Evolutionary conservation across 2,888 invertebrate species (phyloP).

Genomic region (Ferrisia virgata): DNA sequence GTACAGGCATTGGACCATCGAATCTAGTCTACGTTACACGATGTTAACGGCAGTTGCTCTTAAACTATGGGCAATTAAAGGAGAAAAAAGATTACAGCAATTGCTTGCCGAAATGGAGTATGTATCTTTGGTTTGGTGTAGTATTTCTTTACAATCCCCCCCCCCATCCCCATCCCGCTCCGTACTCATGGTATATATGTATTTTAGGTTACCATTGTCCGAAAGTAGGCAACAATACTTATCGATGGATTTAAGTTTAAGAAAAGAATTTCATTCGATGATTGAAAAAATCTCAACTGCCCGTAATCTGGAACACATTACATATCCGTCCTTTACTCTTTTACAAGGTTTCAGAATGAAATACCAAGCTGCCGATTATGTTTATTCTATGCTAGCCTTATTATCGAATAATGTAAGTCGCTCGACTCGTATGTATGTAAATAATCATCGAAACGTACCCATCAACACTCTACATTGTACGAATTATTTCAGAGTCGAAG

Average conservation of each 20-base stretch:
- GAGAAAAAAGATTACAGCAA: constrained; percentile 75
- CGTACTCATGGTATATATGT: too few relatives aligned
- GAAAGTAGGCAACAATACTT: constrained; percentile 82
- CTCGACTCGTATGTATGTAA: background rate
- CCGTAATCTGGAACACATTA: constrained; percentile 67
- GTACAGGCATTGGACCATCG: constrained; percentile 89
- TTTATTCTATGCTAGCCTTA: constrained; percentile 73
- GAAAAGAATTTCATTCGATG: constrained; percentile 70
- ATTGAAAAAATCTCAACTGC: constrained; percentile 64
- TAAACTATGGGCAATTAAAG: constrained; percentile 80
- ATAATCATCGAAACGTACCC: background rate
- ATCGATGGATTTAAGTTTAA: constrained; percentile 82
- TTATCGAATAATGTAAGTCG: constrained; percentile 66
- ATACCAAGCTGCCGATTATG: constrained; percentile 78
- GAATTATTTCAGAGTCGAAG: constrained; percentile 58
- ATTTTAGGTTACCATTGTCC: constrained; percentile 69
- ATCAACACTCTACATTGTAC: background rate
- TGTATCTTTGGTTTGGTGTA: too few relatives aligned
- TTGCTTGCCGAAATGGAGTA: constrained; percentile 90
- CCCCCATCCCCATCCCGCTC: background rate
- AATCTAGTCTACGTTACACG: constrained; percentile 78
- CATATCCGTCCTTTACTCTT: constrained; percentile 75
- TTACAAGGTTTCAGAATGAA: constrained; percentile 78
- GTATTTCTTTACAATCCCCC: background rate
- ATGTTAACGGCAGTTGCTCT: constrained; percentile 74